Evolutionary conservation across 2,888 invertebrate genomes (phyloP).

Genomic region (Campopleginae sp.): DNA sequence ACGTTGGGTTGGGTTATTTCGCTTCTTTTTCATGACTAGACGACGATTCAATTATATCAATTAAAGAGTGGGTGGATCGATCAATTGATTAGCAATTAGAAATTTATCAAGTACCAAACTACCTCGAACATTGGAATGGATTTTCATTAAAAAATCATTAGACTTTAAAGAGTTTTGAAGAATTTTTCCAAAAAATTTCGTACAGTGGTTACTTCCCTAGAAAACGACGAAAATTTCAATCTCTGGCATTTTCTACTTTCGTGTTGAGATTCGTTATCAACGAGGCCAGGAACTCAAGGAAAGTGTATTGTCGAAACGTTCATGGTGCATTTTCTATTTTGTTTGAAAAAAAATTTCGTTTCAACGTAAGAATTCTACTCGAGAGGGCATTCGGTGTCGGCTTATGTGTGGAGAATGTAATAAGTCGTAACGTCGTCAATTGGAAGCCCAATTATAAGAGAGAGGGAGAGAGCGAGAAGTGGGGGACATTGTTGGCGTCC

Average conservation of each 20-base stretch:
- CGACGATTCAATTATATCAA: too few relatives aligned
- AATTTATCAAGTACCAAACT: neutral
- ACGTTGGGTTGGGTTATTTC: too few relatives aligned
- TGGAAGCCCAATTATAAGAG: conserved; percentile 14
- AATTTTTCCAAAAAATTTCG: neutral
- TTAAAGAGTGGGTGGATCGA: too few relatives aligned
- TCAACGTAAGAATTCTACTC: neutral
- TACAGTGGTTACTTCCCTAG: neutral
- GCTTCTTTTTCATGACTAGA: too few relatives aligned
- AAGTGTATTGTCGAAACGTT: neutral
- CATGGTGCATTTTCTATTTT: neutral
- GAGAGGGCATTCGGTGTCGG: neutral
- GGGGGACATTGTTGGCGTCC: conserved; percentile 28
- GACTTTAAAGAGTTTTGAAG: neutral
- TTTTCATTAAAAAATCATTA: neutral
- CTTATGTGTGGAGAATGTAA: neutral
- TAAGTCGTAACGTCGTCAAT: conserved; percentile 4
- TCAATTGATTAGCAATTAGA: too few relatives aligned
- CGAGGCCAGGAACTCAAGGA: neutral
- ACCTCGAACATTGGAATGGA: neutral
- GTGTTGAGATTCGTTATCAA: neutral
- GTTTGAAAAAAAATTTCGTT: neutral
- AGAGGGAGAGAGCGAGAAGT: neutral
- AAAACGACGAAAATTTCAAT: neutral
- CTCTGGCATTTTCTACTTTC: neutral